These are phyloP conservation scores for Plagodis dolabraria DNA, from an alignment of 2,888 invertebrate genomes.

Conservation along the genomic window DNA sequence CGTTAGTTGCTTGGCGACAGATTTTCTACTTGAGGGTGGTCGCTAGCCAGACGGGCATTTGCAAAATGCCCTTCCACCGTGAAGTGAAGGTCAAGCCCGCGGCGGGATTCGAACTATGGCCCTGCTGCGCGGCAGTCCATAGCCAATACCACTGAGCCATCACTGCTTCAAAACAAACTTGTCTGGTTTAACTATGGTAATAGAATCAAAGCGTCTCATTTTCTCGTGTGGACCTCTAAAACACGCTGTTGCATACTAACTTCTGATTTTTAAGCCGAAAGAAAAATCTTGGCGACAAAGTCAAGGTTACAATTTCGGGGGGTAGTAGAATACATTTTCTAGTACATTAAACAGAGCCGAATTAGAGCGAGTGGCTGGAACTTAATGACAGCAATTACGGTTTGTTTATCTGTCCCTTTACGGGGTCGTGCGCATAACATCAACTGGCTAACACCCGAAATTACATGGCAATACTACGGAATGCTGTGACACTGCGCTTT, in stretches of 20 bases:
- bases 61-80: too few relatives aligned
- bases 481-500: not conserved
- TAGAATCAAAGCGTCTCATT: too few relatives aligned
- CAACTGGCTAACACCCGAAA: conserved; percentile 1
- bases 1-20: too few relatives aligned
- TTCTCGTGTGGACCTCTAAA: too few relatives aligned
- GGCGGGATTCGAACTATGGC: too few relatives aligned
- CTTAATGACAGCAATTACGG: conserved; percentile 64
- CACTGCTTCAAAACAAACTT: too few relatives aligned
- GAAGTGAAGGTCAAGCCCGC: too few relatives aligned
- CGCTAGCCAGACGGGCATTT: too few relatives aligned
- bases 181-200: too few relatives aligned
- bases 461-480: not conserved
- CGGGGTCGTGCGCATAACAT: conserved; percentile 13
- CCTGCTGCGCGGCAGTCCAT: too few relatives aligned
- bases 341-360: conserved; percentile 60
- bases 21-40: too few relatives aligned
- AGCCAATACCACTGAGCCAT: too few relatives aligned
- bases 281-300: conserved; percentile 12
- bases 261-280: not conserved
- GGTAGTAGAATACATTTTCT: conserved; percentile 67
- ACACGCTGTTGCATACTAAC: not conserved
- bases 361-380: conserved; percentile 59
- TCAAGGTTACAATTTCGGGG: conserved; percentile 35
- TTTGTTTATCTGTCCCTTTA: conserved; percentile 48